phyloP scores from a whole-genome alignment of 2,113 vertebrate species.

The Choloepus hoffmanni region DNA sequence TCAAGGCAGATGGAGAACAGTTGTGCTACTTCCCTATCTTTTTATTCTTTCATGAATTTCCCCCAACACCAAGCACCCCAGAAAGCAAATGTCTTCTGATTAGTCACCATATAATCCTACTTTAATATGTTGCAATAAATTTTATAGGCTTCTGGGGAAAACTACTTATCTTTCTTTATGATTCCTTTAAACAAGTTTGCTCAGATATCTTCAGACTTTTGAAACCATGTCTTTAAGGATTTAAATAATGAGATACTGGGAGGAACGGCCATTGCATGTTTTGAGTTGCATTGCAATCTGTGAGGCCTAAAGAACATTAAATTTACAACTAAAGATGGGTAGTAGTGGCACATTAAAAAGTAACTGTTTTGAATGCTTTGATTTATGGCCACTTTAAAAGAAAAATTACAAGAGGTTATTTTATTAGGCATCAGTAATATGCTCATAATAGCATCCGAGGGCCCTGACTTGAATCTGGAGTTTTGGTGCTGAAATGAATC shows the following conservation, averaged over 20 bases:
- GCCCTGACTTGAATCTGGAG: constrained; percentile 62
- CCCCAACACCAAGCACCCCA: not conserved
- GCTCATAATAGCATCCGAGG: constrained; percentile 63
- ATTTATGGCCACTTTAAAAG: constrained; percentile 78
- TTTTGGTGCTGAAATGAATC: constrained; percentile 75
- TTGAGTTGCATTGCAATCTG: constrained; percentile 42
- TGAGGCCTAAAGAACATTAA: constrained; percentile 64
- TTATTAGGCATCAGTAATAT: constrained; percentile 67
- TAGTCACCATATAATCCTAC: constrained; percentile 60
- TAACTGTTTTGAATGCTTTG: constrained; percentile 70
- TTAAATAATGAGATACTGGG: constrained; percentile 69
- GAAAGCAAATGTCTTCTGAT: constrained; percentile 67
- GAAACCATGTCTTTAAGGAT: constrained; percentile 70
- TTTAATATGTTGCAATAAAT: constrained; percentile 74
- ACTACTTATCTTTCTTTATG: constrained; percentile 76
- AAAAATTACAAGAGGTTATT: constrained; percentile 71
- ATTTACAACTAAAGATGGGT: constrained; percentile 73
- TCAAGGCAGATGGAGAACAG: not conserved
- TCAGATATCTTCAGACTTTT: constrained; percentile 62
- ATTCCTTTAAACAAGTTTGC: constrained; percentile 73
- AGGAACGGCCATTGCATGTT: constrained; percentile 44
- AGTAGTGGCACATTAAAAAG: constrained; percentile 73
- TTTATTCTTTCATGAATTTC: not conserved
- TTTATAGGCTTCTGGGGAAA: constrained; percentile 76
- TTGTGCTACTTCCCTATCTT: not conserved